Evolutionary conservation across 1,140 invertebrate species (phyloP).

Genomic region (Lepidotrigona ventralis): DNA sequence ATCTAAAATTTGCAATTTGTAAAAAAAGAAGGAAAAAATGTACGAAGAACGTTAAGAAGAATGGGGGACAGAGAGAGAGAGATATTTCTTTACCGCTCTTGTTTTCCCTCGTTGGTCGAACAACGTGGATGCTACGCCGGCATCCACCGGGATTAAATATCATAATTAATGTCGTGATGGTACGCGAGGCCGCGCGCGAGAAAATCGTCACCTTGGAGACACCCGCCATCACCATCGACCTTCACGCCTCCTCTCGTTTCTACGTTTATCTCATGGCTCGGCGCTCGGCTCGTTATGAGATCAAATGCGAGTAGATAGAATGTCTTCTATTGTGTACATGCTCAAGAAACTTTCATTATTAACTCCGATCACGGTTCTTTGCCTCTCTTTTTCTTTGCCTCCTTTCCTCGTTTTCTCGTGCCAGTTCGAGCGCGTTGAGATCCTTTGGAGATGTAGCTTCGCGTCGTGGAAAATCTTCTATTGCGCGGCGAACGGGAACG

Average conservation of each 20-base stretch:
- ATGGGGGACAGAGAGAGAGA: background rate
- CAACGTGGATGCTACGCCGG: conserved; percentile 63
- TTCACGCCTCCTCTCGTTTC: conserved; percentile 46
- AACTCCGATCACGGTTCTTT: conserved; percentile 63
- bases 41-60: background rate
- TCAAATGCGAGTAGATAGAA: conserved; percentile 65
- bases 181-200: conserved; percentile 39
- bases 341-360: conserved; percentile 62
- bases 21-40: background rate
- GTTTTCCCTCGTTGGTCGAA: conserved; percentile 54
- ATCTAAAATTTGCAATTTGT: conserved; percentile 20
- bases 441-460: conserved; percentile 30
- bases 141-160: conserved; percentile 73
- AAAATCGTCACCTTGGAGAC: conserved; percentile 74
- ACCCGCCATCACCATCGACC: conserved; percentile 57
- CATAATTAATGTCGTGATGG: conserved; percentile 75
- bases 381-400: background rate
- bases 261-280: conserved; percentile 64
- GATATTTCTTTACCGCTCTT: too few relatives aligned
- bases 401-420: background rate
- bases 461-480: conserved; percentile 38
- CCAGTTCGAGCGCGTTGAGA: conserved; percentile 17
- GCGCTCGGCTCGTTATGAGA: conserved; percentile 60
- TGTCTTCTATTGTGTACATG: conserved; percentile 62
- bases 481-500: background rate